Percentiles rank a stretch among this genome's conserved stretches.
Evolutionary conservation across 2,113 vertebrate species (phyloP).

Genomic region (Proteles cristata): DNA sequence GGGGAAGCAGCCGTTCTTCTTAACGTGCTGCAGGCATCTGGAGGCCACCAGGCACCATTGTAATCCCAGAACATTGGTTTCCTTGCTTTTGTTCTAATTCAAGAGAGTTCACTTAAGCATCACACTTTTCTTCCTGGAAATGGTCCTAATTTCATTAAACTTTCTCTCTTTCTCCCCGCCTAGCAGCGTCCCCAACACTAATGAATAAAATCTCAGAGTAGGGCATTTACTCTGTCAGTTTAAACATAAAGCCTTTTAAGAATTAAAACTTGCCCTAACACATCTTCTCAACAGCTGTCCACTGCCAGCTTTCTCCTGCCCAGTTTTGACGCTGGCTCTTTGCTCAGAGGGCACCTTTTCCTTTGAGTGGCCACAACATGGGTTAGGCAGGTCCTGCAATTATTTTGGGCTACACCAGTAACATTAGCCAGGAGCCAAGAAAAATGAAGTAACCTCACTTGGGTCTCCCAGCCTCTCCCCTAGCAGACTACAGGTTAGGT

Average conservation of each 20-base stretch:
- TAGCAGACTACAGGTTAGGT: not conserved
- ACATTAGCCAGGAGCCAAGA: conserved; percentile 49
- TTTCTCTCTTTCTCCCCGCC: not conserved
- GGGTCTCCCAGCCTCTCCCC: not conserved
- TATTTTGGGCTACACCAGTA: not conserved
- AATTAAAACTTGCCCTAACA: not conserved
- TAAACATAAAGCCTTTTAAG: not conserved
- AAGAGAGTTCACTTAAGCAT: conserved; percentile 6
- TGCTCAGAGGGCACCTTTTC: conserved; percentile 54
- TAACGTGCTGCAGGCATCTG: not conserved
- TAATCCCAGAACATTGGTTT: not conserved
- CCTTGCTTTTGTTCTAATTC: conserved; percentile 42
- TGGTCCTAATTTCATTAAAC: conserved; percentile 31
- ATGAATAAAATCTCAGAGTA: conserved; percentile 44
- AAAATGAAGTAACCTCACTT: not conserved
- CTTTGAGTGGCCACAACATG: not conserved
- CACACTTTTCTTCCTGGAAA: conserved; percentile 42
- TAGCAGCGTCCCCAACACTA: not conserved
- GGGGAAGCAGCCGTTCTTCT: not conserved
- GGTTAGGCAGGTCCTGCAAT: not conserved
- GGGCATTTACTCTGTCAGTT: not conserved
- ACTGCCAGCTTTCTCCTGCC: not conserved
- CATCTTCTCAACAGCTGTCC: not conserved
- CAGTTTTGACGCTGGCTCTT: not conserved
- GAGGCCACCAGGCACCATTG: not conserved